Conservation (phyloP, 2,113 vertebrate genomes). For the Tragelaphus scriptus region DNA sequence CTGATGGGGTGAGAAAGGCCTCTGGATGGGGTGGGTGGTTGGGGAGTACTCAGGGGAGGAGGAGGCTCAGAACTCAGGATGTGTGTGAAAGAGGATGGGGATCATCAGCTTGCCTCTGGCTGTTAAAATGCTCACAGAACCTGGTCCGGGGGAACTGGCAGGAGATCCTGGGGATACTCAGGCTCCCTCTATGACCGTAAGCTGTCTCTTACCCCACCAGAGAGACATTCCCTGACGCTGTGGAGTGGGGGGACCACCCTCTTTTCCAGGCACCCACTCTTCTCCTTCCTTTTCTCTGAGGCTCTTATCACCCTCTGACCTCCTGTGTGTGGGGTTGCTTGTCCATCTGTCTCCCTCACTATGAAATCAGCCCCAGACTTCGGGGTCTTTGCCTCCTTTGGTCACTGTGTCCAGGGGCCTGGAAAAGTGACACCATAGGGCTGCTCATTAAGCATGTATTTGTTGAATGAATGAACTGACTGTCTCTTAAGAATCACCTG, state of each 20-base stretch:
- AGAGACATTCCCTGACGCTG: background rate
- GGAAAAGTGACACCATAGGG: background rate
- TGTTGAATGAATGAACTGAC: background rate
- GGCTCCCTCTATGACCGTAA: fast-evolving
- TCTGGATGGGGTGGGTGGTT: background rate
- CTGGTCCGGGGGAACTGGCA: fast-evolving
- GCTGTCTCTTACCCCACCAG: background rate
- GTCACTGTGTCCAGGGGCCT: background rate
- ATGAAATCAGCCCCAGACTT: background rate
- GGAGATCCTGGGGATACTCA: background rate
- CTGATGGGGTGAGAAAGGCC: background rate
- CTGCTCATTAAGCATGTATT: background rate
- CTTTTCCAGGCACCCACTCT: background rate
- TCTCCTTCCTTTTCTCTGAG: background rate
- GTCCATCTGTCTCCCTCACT: background rate
- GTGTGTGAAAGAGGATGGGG: background rate
- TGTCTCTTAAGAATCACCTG: background rate
- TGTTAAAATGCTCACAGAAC: background rate
- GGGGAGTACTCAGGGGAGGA: background rate
- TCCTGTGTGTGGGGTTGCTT: background rate
- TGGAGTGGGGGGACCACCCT: background rate
- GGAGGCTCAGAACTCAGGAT: background rate
- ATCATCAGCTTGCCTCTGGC: background rate
- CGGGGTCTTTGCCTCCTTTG: background rate
- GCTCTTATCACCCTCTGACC: background rate